These are phyloP conservation scores for Orbicella faveolata DNA, from an alignment of 64 coral and sea anemone species.

Conservation along the genomic window DNA sequence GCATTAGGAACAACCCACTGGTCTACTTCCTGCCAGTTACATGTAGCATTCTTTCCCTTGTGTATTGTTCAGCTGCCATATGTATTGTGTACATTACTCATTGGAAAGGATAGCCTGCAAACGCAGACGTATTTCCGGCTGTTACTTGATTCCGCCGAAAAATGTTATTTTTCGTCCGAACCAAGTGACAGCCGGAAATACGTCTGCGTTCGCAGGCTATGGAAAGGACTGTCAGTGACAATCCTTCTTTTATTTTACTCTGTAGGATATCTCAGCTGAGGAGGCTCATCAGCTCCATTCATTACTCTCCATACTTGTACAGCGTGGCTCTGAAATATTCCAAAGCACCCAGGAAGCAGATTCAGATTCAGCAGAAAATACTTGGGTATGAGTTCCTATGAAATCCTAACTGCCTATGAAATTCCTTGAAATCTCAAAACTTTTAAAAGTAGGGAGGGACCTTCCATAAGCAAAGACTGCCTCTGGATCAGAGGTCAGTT, in stretches of 20 bases:
- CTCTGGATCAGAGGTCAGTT: too few species aligned
- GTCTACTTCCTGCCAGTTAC: not conserved
- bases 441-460: too few species aligned
- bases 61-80: too few species aligned
- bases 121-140: too few species aligned
- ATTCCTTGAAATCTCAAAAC: not conserved
- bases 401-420: not conserved
- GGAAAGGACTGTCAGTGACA: not conserved
- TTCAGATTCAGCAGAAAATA: conserved; percentile 7
- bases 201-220: too few species aligned
- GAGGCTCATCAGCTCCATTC: conserved; percentile 75
- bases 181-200: too few species aligned
- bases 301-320: conserved; percentile 70
- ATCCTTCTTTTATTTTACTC: not conserved
- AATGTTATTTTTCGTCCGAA: too few species aligned
- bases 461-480: too few species aligned
- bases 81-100: too few species aligned
- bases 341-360: conserved; percentile 16
- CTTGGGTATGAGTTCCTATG: not conserved
- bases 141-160: too few species aligned
- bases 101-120: not conserved
- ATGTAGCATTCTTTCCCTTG: too few species aligned
- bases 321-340: conserved; percentile 75
- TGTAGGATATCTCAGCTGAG: conserved; percentile 88
- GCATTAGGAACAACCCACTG: not conserved